phyloP scores from a whole-genome alignment of 2,888 invertebrate species.

The Anoncus sp. region DNA sequence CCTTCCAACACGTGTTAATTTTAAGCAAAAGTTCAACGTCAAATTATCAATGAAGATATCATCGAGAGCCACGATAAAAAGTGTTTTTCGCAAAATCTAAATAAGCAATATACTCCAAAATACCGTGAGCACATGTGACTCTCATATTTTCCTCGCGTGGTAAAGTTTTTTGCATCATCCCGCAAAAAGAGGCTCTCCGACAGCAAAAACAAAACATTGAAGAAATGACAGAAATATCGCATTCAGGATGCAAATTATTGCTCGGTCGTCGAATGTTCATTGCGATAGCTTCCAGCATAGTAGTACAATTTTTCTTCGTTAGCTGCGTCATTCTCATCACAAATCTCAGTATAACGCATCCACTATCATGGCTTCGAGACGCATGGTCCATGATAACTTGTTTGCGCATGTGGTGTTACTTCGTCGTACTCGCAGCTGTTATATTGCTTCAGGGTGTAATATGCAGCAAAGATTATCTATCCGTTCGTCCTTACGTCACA shows the following conservation, averaged over 20 bases:
- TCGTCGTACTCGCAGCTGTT: constrained; percentile 86
- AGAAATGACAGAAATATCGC: constrained; percentile 59
- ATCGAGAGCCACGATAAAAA: not conserved
- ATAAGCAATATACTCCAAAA: constrained; percentile 4
- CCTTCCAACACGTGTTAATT: not conserved
- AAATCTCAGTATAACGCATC: constrained; percentile 87
- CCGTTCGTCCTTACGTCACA: constrained; percentile 86
- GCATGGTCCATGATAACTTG: constrained; percentile 86
- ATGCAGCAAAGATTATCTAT: constrained; percentile 88
- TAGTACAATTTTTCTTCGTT: constrained; percentile 78
- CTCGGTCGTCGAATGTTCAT: constrained; percentile 85
- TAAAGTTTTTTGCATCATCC: no score
- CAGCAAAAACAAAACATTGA: no score
- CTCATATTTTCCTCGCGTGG: no score
- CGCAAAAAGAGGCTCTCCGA: not conserved
- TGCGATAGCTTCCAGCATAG: constrained; percentile 86
- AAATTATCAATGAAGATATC: constrained; percentile 10
- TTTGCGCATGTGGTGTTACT: constrained; percentile 87
- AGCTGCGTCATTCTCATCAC: constrained; percentile 80
- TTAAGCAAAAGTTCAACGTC: not conserved
- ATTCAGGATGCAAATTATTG: constrained; percentile 84
- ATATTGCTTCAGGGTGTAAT: constrained; percentile 90
- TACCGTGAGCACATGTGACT: constrained; percentile 2
- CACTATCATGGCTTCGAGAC: constrained; percentile 87
- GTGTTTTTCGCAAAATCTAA: not conserved